Evolutionary conservation across 1,140 invertebrate genomes (phyloP).

Genomic region (Pseudomyrmex concolor): DNA sequence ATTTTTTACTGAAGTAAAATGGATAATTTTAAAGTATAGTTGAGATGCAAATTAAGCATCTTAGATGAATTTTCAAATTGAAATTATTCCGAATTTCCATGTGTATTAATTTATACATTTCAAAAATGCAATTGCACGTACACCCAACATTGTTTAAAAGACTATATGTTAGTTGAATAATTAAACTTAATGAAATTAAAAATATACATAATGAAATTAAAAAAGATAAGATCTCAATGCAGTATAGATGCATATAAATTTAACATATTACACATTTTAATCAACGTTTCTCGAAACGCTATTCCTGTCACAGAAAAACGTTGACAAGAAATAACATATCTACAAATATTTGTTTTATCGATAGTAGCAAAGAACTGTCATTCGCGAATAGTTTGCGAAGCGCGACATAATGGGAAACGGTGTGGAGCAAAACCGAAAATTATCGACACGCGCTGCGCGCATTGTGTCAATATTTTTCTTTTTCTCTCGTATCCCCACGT

Average conservation of each 20-base stretch:
- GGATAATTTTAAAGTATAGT: too few relatives aligned
- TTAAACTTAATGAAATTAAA: too few relatives aligned
- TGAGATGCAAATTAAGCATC: too few relatives aligned
- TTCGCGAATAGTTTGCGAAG: conserved; percentile 18
- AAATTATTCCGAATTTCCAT: too few relatives aligned
- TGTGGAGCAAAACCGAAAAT: conserved; percentile 8
- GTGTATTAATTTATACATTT: too few relatives aligned
- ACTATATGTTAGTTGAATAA: too few relatives aligned
- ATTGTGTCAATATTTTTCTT: conserved; percentile 37
- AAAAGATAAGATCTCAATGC: too few relatives aligned
- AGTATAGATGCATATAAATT: conserved; percentile 20
- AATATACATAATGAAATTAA: too few relatives aligned
- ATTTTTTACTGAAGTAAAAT: too few relatives aligned
- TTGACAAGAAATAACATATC: background rate
- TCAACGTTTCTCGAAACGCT: background rate
- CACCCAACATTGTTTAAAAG: too few relatives aligned
- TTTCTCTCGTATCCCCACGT: background rate
- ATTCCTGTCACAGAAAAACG: background rate
- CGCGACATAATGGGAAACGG: conserved; percentile 29
- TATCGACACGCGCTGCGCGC: conserved; percentile 13
- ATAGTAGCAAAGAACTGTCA: conserved; percentile 27
- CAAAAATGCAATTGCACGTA: too few relatives aligned
- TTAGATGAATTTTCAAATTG: too few relatives aligned
- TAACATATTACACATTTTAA: background rate
- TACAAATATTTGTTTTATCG: background rate